Evolutionary conservation across 2,888 invertebrate species (phyloP), one percentile per base, ranked within the genome.

Genomic region (Sminthurinus aureus): DNA sequence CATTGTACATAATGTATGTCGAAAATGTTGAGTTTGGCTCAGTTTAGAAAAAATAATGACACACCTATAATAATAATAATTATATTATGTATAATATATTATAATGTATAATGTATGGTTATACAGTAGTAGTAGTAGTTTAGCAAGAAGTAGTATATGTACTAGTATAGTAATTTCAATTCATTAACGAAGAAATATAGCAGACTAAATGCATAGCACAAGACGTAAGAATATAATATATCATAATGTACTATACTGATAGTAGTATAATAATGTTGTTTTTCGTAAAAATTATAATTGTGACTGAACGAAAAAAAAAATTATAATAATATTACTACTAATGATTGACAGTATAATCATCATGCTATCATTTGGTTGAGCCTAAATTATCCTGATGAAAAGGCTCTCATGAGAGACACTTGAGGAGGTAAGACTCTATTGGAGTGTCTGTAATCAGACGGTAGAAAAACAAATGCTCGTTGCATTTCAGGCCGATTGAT

Each of bases 401-500:
- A 38, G 38, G 38, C 38, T 38, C 38, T 38, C 38, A 38, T 38
- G 38, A 38, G 38, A 38, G 38, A 38, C 38, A 38, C 38, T 38
- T 38, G 38, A 38, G 38, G 38, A 38, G 58, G 18, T 58, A 58
- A 18, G 58, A 58, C 9, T 96, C 95, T 89, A 98, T 94, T 87
- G 94, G 94, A 85, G 94, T 93, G 89, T 98, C 96, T 66, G 96
- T 96, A 89, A 97, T 95, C 85, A 98, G 93, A 90, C 96, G 95
- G 92, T 96, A 97, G 93, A 96, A 97, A 92, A 97, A 98, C 87
- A 98, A 93, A 91, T 98, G 96, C 91, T 98, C 98, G 89, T 96
- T 93, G 91, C 97, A 97, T 91, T 98, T 98, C 79, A 98, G 93
- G 83, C 96, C 96, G 90, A 98, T 97, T 87, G 96, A 96, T 85